These are phyloP conservation scores for Pachliopta kotzebuea DNA, from an alignment of 2,888 invertebrate genomes.

Conservation along the genomic window DNA sequence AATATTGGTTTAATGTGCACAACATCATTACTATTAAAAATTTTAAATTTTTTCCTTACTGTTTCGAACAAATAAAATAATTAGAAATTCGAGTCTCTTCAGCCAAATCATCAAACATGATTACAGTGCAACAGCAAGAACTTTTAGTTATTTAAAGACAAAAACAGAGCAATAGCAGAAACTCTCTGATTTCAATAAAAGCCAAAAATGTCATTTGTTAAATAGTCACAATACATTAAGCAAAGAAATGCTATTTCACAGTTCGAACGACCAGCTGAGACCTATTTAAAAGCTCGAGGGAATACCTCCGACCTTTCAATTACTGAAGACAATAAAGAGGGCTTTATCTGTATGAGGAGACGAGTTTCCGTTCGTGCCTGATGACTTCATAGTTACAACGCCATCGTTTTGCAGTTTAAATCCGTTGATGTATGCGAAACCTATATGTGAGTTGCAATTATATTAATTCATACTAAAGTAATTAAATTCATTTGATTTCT, in stretches of 20 bases:
- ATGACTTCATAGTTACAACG: slow-evolving; percentile 41
- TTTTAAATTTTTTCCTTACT: too few species aligned
- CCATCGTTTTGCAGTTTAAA: slow-evolving; percentile 28
- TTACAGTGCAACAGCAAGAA: too few species aligned
- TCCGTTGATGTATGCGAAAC: background rate
- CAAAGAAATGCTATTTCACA: slow-evolving; percentile 54
- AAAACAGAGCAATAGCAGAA: too few species aligned
- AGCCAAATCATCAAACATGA: too few species aligned
- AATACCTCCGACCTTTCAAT: slow-evolving; percentile 71
- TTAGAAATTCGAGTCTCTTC: too few species aligned
- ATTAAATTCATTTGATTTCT: too few species aligned
- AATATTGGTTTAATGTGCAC: too few species aligned
- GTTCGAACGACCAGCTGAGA: slow-evolving; percentile 55
- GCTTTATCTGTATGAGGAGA: slow-evolving; percentile 58
- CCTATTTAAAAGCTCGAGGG: slow-evolving; percentile 61
- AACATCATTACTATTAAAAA: too few species aligned
- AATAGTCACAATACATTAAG: slow-evolving; percentile 27
- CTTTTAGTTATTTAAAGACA: too few species aligned
- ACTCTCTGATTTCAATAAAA: background rate
- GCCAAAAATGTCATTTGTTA: slow-evolving; percentile 22
- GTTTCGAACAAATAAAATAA: too few species aligned
- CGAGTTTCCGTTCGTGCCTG: slow-evolving; percentile 34
- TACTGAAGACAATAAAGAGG: slow-evolving; percentile 72
- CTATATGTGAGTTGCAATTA: background rate
- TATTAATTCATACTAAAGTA: too few species aligned